These are phyloP conservation scores for Austrofundulus limnaeus DNA, from an alignment of 2,113 vertebrate genomes.

Conservation along the genomic window DNA sequence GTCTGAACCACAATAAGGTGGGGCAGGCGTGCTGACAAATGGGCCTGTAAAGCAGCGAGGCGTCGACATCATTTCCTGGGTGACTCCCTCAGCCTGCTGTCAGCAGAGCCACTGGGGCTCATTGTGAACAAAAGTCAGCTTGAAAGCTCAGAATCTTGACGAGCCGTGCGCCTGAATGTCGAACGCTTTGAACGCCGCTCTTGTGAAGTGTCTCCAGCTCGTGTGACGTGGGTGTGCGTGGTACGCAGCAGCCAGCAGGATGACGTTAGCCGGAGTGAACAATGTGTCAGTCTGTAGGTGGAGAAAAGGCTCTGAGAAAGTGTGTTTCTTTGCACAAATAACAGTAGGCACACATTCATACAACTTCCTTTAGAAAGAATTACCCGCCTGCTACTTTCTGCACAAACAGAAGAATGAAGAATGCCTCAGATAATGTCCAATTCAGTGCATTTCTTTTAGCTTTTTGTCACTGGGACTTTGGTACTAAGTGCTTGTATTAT, in stretches of 20 bases:
- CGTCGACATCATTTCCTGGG: conserved; percentile 21
- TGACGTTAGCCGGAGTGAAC: conserved; percentile 38
- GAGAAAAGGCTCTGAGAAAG: conserved; percentile 24
- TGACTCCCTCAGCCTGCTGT: conserved; percentile 7
- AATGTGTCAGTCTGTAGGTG: conserved; percentile 35
- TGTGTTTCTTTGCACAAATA: conserved; percentile 16
- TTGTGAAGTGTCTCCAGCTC: conserved; percentile 5
- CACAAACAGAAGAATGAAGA: neutral
- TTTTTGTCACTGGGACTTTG: too few species aligned
- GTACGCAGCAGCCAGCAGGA: conserved; percentile 8
- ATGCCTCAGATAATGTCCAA: neutral
- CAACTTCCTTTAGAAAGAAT: conserved; percentile 16
- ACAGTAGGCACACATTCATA: conserved; percentile 10
- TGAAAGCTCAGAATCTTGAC: neutral
- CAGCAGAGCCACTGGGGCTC: conserved; percentile 2
- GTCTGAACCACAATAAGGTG: conserved; percentile 1
- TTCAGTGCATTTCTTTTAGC: neutral
- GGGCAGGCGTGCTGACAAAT: neutral
- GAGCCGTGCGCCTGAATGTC: conserved; percentile 7
- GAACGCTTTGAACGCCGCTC: neutral
- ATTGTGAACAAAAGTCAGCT: conserved; percentile 7
- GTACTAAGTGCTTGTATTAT: too few species aligned
- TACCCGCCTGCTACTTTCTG: neutral
- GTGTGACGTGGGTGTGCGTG: conserved; percentile 26
- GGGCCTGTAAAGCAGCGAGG: conserved; percentile 4